Evolutionary conservation across 92 coral and sea anemone genomes (phyloP).

Genomic region (Zoanthus sansibaricus): DNA sequence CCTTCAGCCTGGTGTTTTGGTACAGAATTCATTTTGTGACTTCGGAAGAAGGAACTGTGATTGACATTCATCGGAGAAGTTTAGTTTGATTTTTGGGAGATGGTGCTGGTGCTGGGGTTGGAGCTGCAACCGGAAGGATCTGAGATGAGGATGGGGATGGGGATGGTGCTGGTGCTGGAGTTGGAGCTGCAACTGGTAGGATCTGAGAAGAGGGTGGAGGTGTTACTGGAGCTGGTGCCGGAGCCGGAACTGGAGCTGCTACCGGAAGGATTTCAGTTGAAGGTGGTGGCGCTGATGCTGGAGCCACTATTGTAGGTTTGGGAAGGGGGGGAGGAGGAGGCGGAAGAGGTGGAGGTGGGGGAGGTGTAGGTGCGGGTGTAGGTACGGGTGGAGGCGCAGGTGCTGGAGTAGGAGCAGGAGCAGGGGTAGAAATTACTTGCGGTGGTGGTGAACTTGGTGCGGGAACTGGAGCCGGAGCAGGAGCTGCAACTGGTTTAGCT

Average conservation of each 20-base stretch:
- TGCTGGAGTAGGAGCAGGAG: constrained; percentile 15
- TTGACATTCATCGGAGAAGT: too few species aligned
- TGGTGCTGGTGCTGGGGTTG: constrained; percentile 30
- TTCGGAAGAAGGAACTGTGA: too few species aligned
- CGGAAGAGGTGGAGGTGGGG: neutral
- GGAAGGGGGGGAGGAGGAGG: constrained; percentile 31
- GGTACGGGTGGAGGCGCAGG: neutral
- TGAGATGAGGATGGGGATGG: constrained; percentile 26
- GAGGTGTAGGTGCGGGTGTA: neutral
- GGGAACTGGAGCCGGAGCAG: constrained; percentile 23
- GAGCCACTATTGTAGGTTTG: neutral
- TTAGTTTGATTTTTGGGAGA: too few species aligned
- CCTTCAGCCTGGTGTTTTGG: too few species aligned
- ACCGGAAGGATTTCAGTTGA: constrained; percentile 10
- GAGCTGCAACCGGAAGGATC: constrained; percentile 1
- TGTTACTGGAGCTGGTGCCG: constrained; percentile 19
- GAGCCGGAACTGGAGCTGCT: constrained; percentile 24
- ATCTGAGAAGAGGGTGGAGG: constrained; percentile 15
- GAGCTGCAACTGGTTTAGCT: constrained; percentile 1
- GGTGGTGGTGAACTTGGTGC: constrained; percentile 1
- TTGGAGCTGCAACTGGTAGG: constrained; percentile 3
- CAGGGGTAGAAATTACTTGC: constrained; percentile 5
- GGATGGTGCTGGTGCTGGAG: constrained; percentile 31
- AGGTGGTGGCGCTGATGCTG: constrained; percentile 31
- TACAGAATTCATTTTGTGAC: too few species aligned